Percentiles rank a stretch among this genome's conserved stretches.
Evolutionary conservation across 1,140 invertebrate species (phyloP).

Genomic region (Lamellibrachia luymesi): DNA sequence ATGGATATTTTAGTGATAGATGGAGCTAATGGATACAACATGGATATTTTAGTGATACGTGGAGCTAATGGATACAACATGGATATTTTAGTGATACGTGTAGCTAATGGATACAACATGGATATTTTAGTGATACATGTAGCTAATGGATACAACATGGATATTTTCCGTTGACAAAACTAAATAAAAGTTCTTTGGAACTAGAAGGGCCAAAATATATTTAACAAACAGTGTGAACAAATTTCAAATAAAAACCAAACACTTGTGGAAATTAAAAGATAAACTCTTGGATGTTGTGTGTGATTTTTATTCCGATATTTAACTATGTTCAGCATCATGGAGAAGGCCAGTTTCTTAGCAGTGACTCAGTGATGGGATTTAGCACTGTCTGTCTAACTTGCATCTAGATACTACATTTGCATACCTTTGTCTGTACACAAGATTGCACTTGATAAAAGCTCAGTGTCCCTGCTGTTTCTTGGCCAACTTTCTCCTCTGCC

Average conservation of each 20-base stretch:
- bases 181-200: not conserved
- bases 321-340: not conserved
- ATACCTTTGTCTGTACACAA: not conserved
- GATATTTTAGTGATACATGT: too few species aligned
- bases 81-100: too few species aligned
- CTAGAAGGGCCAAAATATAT: not conserved
- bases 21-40: too few species aligned
- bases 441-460: not conserved
- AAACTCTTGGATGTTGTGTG: not conserved
- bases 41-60: too few species aligned
- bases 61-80: too few species aligned
- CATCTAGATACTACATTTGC: not conserved
- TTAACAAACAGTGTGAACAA: not conserved
- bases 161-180: not conserved
- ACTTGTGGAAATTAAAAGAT: not conserved
- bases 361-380: not conserved
- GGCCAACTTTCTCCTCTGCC: not conserved
- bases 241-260: not conserved
- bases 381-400: not conserved
- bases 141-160: too few species aligned
- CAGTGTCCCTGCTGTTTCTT: not conserved
- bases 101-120: too few species aligned
- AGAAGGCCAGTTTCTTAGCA: too few species aligned
- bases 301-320: not conserved
- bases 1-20: too few species aligned